phyloP scores from a whole-genome alignment of 2,113 vertebrate genomes.

The Micronycteris hirsuta region DNA sequence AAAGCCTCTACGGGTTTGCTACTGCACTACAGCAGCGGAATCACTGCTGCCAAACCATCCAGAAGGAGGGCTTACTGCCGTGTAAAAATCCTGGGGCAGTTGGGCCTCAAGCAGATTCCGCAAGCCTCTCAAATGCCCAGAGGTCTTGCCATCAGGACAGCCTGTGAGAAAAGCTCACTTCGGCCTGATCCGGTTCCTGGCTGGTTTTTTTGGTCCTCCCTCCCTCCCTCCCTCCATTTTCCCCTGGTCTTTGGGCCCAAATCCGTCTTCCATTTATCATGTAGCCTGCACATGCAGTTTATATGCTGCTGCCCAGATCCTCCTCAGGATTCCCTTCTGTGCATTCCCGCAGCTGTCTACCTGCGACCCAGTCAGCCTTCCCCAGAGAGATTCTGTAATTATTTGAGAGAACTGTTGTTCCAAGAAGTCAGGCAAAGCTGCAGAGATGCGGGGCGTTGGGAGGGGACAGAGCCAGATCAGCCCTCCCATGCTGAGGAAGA shows the following conservation, averaged over 20 bases:
- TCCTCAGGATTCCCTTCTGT: no score
- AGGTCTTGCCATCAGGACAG: neutral
- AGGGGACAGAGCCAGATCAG: neutral
- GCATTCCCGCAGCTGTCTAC: slow-evolving; percentile 36
- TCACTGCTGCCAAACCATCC: neutral
- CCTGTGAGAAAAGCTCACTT: neutral
- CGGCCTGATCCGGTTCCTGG: neutral
- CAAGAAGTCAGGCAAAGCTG: slow-evolving; percentile 32
- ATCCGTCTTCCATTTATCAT: slow-evolving; percentile 42
- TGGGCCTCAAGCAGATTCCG: neutral
- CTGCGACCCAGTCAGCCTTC: slow-evolving; percentile 55
- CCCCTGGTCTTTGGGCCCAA: slow-evolving; percentile 33
- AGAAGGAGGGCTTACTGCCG: neutral
- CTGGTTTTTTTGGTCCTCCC: neutral
- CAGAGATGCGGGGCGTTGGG: neutral
- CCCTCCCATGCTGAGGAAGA: neutral
- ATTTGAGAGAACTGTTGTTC: slow-evolving; percentile 43
- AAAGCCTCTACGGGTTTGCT: neutral
- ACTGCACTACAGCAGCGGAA: neutral
- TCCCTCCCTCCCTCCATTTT: neutral
- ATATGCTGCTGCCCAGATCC: slow-evolving; percentile 41
- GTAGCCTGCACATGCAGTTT: slow-evolving; percentile 25
- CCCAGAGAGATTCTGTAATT: slow-evolving; percentile 33
- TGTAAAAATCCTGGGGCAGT: neutral
- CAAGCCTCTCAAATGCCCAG: neutral